Conservation (phyloP, 2,888 invertebrate species). For the Mechanitis messenoides region DNA sequence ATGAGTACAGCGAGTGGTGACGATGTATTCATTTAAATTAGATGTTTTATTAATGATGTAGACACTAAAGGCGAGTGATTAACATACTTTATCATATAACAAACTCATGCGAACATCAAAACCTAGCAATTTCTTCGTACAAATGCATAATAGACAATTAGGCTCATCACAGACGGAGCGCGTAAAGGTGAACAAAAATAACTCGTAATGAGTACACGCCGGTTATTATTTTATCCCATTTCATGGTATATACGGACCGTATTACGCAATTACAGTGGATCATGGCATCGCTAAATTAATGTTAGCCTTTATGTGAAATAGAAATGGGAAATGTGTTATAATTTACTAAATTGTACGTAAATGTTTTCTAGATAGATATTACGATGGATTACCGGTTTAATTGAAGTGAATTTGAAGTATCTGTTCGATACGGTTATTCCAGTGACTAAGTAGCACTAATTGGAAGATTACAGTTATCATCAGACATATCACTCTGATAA, state of each 20-base stretch:
- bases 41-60: background rate
- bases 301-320: conserved; percentile 14
- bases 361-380: conserved; percentile 6
- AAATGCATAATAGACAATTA: conserved; percentile 3
- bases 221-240: conserved; percentile 51
- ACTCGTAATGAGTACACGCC: conserved; percentile 47
- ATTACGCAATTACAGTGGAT: conserved; percentile 51
- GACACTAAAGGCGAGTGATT: too few species aligned
- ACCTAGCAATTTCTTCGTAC: background rate
- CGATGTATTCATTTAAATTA: too few species aligned
- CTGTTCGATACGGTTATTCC: background rate
- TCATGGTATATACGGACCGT: conserved; percentile 51
- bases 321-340: conserved; percentile 7
- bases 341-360: conserved; percentile 6
- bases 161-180: conserved; percentile 5
- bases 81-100: background rate
- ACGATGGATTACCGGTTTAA: background rate
- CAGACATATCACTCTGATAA: too few species aligned
- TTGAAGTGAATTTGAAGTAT: conserved; percentile 2
- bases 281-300: conserved; percentile 21
- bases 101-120: background rate
- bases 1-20: too few species aligned
- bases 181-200: conserved; percentile 26
- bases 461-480: too few species aligned
- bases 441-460: background rate